Conservation (phyloP, 2,797 vertebrate species). For the Naso thynnoides region DNA sequence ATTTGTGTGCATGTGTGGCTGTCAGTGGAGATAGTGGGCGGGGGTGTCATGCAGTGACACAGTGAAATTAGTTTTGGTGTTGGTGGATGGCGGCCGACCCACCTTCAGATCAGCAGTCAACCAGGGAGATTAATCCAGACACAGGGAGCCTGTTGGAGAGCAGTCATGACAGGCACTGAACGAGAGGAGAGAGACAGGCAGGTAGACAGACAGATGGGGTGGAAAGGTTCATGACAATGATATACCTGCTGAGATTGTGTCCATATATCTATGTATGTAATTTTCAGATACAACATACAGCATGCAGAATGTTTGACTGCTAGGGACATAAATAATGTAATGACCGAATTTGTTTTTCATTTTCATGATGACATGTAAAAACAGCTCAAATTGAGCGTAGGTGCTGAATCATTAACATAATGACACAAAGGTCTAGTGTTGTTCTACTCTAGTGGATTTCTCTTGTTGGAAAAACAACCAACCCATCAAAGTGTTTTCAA, state of each 20-base stretch:
- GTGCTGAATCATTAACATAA: neutral
- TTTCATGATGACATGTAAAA: conserved; percentile 23
- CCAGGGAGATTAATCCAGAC: conserved; percentile 77
- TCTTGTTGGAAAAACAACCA: neutral
- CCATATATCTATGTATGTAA: conserved; percentile 51
- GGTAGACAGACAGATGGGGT: conserved; percentile 52
- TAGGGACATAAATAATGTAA: conserved; percentile 27
- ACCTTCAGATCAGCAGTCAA: conserved; percentile 68
- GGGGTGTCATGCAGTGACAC: conserved; percentile 61
- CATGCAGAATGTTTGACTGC: conserved; percentile 47
- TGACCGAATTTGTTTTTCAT: conserved; percentile 3
- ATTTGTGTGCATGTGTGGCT: conserved; percentile 59
- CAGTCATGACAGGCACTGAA: conserved; percentile 57
- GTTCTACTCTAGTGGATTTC: neutral
- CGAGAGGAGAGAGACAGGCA: conserved; percentile 48
- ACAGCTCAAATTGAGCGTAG: neutral
- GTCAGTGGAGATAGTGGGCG: conserved; percentile 46
- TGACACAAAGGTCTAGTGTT: neutral
- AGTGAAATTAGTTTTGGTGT: conserved; percentile 78
- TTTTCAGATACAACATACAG: conserved; percentile 53
- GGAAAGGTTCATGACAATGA: conserved; percentile 47
- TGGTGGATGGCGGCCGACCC: conserved; percentile 65
- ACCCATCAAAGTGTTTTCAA: neutral
- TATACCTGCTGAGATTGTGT: conserved; percentile 50
- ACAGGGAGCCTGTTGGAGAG: conserved; percentile 57